These are phyloP conservation scores for Anhinga rufa DNA, from an alignment of 2,113 vertebrate species.

Conservation along the genomic window DNA sequence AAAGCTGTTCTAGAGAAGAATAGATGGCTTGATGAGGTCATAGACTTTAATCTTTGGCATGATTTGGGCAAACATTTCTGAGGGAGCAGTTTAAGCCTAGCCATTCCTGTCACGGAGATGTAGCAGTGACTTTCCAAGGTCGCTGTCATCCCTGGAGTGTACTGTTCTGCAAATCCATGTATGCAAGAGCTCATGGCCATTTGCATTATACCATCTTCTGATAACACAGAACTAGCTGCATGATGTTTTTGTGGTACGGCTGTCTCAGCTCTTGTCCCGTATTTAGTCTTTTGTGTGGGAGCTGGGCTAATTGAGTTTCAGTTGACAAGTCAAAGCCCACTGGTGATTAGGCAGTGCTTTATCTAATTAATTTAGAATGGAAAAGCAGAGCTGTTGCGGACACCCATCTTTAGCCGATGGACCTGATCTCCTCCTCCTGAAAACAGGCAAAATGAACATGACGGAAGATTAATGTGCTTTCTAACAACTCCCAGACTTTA, in stretches of 20 bases:
- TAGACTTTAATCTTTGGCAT: not conserved
- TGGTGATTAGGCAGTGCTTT: not conserved
- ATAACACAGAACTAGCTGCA: not conserved
- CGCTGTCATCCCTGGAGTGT: not conserved
- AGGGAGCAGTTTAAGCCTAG: not conserved
- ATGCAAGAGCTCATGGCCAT: accelerated
- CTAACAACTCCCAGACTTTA: not conserved
- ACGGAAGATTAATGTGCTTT: constrained; percentile 31
- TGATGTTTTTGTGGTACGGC: not conserved
- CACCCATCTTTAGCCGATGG: not conserved
- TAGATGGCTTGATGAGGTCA: not conserved
- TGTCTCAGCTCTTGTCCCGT: not conserved
- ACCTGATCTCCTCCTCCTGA: not conserved
- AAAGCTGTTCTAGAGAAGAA: not conserved
- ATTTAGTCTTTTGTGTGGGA: not conserved
- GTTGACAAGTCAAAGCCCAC: not conserved
- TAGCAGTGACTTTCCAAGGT: not conserved
- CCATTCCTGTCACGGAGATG: accelerated
- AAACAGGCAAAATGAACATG: not conserved
- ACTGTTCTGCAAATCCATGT: not conserved
- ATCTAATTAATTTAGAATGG: constrained; percentile 36
- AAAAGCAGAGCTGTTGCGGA: not conserved
- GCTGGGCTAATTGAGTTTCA: constrained; percentile 23
- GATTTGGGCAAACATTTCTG: not conserved
- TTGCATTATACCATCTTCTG: not conserved